A percentile compares a stretch with the other conserved stretches of the same genome.
These are phyloP conservation scores for Calameuta pallipes DNA, from an alignment of 2,888 invertebrate species.

Conservation along the genomic window DNA sequence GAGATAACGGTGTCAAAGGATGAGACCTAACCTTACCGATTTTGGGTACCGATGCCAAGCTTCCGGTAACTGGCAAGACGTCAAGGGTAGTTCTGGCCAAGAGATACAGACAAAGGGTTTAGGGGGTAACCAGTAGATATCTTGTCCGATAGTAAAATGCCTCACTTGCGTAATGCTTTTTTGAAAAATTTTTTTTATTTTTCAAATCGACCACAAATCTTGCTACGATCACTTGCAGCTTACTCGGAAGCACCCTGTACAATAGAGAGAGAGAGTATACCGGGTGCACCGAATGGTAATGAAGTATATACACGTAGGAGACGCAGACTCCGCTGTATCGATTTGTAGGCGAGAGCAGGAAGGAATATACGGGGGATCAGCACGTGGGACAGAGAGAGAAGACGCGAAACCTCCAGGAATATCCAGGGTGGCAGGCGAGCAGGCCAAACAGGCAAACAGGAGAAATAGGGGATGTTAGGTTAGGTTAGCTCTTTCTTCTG, in stretches of 20 bases:
- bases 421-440: conserved; percentile 11
- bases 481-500: neutral
- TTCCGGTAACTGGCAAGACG: too few relatives aligned
- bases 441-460: neutral
- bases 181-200: too few relatives aligned
- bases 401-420: conserved; percentile 4
- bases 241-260: neutral
- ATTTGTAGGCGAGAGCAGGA: conserved; percentile 41
- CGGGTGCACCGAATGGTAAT: conserved; percentile 47
- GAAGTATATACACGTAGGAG: conserved; percentile 33
- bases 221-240: neutral
- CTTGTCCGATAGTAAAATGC: too few relatives aligned
- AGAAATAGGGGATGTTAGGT: neutral
- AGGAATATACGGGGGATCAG: conserved; percentile 21
- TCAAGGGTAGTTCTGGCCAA: too few relatives aligned
- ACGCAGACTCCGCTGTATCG: conserved; percentile 66
- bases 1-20: too few relatives aligned
- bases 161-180: too few relatives aligned
- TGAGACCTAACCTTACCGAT: too few relatives aligned
- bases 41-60: too few relatives aligned
- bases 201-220: neutral
- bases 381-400: conserved; percentile 13
- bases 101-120: too few relatives aligned
- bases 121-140: too few relatives aligned
- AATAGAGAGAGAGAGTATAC: conserved; percentile 29